Evolutionary conservation across 2,797 vertebrate species (phyloP).

Genomic region (Ambastaia sidthimunki): DNA sequence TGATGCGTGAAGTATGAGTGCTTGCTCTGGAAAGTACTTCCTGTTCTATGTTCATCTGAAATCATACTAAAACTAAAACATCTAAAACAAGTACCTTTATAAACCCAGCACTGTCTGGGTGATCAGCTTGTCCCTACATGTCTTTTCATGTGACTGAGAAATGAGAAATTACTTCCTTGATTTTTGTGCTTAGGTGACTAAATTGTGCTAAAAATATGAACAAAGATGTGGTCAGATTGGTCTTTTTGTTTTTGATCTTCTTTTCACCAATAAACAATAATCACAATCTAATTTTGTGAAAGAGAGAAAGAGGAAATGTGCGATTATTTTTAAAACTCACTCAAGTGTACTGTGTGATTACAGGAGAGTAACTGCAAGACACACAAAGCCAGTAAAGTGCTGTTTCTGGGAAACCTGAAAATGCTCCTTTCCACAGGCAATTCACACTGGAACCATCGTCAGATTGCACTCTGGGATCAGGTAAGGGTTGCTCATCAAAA

Average conservation of each 20-base stretch:
- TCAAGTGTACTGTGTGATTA: conserved; percentile 17
- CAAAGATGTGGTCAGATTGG: not conserved
- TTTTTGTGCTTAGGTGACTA: not conserved
- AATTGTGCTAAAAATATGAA: not conserved
- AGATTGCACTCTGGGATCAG: conserved; percentile 88
- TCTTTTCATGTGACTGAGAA: not conserved
- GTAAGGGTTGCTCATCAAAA: conserved; percentile 64
- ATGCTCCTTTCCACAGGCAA: conserved; percentile 84
- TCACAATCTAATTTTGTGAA: not conserved
- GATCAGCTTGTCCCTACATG: not conserved
- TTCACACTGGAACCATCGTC: conserved; percentile 86
- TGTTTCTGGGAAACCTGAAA: conserved; percentile 85
- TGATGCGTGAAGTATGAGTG: not conserved
- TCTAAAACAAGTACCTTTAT: conserved; percentile 22
- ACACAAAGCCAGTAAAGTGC: conserved; percentile 83
- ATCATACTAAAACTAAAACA: not conserved
- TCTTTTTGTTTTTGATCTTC: not conserved
- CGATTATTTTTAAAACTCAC: not conserved
- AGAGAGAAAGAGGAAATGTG: not conserved
- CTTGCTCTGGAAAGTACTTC: not conserved
- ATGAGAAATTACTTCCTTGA: not conserved
- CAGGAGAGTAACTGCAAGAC: conserved; percentile 86
- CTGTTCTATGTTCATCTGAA: not conserved
- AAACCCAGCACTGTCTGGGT: not conserved
- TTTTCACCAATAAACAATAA: not conserved